Evolutionary conservation across 1,140 invertebrate genomes (phyloP), one percentile per base, ranked within the genome.

Genomic region (Pogonomyrmex californicus): DNA sequence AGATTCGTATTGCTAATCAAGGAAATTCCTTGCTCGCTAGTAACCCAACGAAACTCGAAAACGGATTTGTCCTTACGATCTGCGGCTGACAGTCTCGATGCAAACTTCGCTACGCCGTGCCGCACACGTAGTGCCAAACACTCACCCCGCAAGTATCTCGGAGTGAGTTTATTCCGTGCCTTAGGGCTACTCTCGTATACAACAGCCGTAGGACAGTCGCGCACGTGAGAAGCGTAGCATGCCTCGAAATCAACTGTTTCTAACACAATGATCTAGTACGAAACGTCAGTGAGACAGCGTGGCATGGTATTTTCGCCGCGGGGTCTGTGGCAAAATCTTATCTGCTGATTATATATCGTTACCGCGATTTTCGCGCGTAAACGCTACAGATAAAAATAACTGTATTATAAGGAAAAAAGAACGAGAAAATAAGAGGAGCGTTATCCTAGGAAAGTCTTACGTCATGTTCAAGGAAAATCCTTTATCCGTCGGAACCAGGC

Each of bases 31-130:
- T 88, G 88, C 86, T 91, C 87, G 65, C 82, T 47, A 38, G 85
- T 87, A 88, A 91, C 86, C 89, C 90, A 90, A 91, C 88, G 88
- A 89, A 91, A 91, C 91, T 91, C 88, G 90, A 91, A 91, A 91
- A 91, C 88, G 90, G 88, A 91, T 91, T 91, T 90, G 91, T 91
- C 90, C 90, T 91, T 91, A 90, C 87, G 87, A 91, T 82, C 90
- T 88, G 91, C 87, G 87, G 90, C 86, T 90, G 79, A 58, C 75
- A 66, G 87, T 89, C 78, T 81, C 75, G 90, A 91, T 75, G 90
- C 89, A 91, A 91, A 91, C 90, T 91, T 91, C 65, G 87, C 85
- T 58, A 77, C 70, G 76, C 58, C 47, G 63, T 7, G 76, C 56
- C 65, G 85, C 87, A 66, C 88, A 90, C 86, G 90, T 89, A 88